Base-by-base conservation (phyloP, 1,140 invertebrate species). In the Drosophila grimshawi region DNA sequence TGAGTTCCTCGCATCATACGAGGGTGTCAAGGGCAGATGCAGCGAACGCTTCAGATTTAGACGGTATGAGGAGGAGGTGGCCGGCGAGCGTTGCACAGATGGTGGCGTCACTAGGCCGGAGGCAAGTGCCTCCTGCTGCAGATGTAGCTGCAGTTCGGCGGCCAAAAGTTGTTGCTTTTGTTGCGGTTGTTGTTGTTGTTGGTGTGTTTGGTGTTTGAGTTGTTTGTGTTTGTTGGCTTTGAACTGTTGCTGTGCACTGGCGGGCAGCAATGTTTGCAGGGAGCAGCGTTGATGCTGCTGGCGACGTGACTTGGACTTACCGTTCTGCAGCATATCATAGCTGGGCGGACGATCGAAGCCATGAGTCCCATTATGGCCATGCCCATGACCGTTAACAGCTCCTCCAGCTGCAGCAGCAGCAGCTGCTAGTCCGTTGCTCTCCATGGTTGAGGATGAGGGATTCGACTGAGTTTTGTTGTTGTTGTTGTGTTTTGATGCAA, bases 321-420 rank as follows among this genome's bases (percentile, higher is more conserved):
- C 92, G 67, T 92, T 92, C 69, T 92, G 91, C 59, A 92, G 80
- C 73, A 92, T 89, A 61, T 92, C 92, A 64, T 92, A 92, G 76
- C 92, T 92, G 78, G 92, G 91, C 68, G 91, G 85, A 27, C 82
- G 76, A 64, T 92, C 92, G 59, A 92, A 86, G 45, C 92, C 91
- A 55, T 77, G 10, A 33, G 19, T 81, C n/a, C 78, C 78, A 39
- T 60, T 56, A 41, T 32, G 49, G n/a, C 35, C 63, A 33, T 52
- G 41, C 7, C 60, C 69, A 45, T 62, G 67, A n/a, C 68, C 68
- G 29, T 73, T 73, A 48, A 51, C 70, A 4, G 56, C 56, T 30
- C 62, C 74, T 37, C 68, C 45, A 41, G 66, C 49, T 35, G 56
- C 51, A 52, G 66, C 56, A 43, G 62, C 46, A 11, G 52, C 55